Conservation (phyloP, 1,140 invertebrate species). For the Drosophila nasuta region DNA sequence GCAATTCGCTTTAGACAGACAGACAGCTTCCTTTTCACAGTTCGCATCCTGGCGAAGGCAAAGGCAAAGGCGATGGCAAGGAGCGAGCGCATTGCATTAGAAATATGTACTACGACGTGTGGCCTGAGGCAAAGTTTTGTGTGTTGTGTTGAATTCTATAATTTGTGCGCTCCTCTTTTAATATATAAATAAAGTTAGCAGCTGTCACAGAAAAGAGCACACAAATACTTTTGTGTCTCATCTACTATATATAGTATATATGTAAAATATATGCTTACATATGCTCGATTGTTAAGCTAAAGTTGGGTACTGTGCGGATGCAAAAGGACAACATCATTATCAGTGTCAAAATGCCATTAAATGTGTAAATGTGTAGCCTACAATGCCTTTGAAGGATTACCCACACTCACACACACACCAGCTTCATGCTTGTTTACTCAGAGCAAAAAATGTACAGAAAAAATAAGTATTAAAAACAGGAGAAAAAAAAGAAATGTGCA, state of each 20-base stretch:
- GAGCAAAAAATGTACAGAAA: slow-evolving; percentile 32
- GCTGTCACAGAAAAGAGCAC: slow-evolving; percentile 8
- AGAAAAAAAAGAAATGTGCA: slow-evolving; percentile 65
- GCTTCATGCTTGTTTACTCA: slow-evolving; percentile 20
- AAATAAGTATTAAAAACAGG: slow-evolving; percentile 38
- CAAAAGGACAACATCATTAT: slow-evolving; percentile 76
- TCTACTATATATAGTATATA: not conserved
- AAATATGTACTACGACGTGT: slow-evolving; percentile 4
- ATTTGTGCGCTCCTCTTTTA: slow-evolving; percentile 25
- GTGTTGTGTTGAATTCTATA: slow-evolving; percentile 22
- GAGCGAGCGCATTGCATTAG: not conserved
- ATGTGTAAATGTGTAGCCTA: slow-evolving; percentile 63
- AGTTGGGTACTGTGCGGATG: slow-evolving; percentile 56
- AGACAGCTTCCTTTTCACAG: slow-evolving; percentile 2
- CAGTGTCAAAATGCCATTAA: slow-evolving; percentile 81
- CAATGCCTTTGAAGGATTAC: slow-evolving; percentile 79
- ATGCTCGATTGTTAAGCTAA: slow-evolving; percentile 19
- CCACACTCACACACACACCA: slow-evolving; percentile 42
- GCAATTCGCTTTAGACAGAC: slow-evolving; percentile 1
- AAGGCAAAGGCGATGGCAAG: not conserved
- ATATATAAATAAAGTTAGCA: slow-evolving; percentile 17
- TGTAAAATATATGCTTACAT: slow-evolving; percentile 8
- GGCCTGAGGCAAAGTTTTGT: slow-evolving; percentile 22
- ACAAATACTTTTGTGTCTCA: not conserved
- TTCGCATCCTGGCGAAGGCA: not conserved